Evolutionary conservation across 2,797 vertebrate species (phyloP), one percentile per base, ranked within the genome.

Genomic region (Echeneis naucrates): DNA sequence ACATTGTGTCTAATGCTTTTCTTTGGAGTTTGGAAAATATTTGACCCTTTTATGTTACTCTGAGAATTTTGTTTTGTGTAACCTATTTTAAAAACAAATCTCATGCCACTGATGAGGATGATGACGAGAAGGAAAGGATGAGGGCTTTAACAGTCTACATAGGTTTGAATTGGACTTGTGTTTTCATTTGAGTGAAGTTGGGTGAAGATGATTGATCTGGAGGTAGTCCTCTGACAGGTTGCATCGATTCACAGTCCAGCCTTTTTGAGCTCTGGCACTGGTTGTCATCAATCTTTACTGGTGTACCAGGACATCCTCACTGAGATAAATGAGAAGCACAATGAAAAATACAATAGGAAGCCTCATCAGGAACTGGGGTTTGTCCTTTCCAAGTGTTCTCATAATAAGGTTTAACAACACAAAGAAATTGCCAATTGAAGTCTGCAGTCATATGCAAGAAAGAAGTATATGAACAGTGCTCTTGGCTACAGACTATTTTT

Each of bases 401-500:
- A 70, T 86, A 82, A 85, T 65, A 68, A 10, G 40, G 87, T 85
- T 87, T 66, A 76, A 37, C 68, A 69, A 58, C 45, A 76, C 75
- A 88, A 83, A 86, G 64, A 72, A 81, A 83, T 78, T 26, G 59
- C 63, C 65, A 84, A 79, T 86, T 74, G 78, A 66, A 72, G 65
- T 82, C 77, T 51, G 37, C 48, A 79, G 66, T 75, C 70, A 61
- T 56, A 79, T 75, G 51, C 32, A 77, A 68, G 58, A 75, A 77
- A 59, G 73, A 70, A 84, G 59, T 48, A 30, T 23, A 30, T 23
- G 58, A 72, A 68, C n/a, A 27, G 32, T 37, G 73, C 80, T 76
- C 30, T 33, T n/a, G 76, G 82, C 75, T 54, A 75, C 48, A 4
- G 5, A 61, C 45, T 56, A 14, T 30, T 60, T 72, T 69, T 54